A percentile compares a stretch with the other conserved stretches of the same genome.
Evolutionary conservation across 2,113 vertebrate genomes (phyloP).

Genomic region (Thinocorus orbignyianus): DNA sequence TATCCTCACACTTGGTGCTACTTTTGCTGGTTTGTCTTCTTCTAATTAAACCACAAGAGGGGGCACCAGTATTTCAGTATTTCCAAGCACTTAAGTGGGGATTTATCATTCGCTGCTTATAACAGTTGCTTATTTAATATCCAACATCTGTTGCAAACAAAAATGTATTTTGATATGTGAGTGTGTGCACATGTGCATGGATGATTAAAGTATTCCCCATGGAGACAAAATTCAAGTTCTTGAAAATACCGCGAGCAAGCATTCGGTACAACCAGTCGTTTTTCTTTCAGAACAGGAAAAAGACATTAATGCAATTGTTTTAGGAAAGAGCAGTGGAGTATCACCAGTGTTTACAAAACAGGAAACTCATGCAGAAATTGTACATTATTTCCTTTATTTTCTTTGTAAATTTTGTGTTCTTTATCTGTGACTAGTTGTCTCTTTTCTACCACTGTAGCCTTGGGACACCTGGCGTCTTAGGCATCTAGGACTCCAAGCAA

Average conservation of each 20-base stretch:
- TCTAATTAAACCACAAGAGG: slow-evolving; percentile 57
- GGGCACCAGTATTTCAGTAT: slow-evolving; percentile 42
- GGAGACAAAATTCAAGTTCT: neutral
- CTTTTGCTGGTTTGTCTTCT: neutral
- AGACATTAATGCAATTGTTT: neutral
- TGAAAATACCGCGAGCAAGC: neutral
- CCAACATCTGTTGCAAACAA: neutral
- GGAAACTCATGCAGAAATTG: neutral
- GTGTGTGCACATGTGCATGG: neutral
- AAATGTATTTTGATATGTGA: neutral
- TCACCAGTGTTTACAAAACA: neutral
- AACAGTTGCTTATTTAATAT: neutral
- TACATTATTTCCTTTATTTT: neutral
- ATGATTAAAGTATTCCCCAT: neutral
- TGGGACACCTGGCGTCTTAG: neutral
- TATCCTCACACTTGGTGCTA: accelerated
- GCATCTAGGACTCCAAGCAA: neutral
- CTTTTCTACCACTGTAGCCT: neutral
- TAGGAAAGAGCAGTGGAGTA: neutral
- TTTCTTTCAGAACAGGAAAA: neutral
- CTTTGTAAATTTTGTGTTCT: neutral
- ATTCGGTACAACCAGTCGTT: neutral
- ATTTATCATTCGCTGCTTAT: neutral
- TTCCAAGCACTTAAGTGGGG: neutral
- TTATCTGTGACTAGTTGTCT: neutral